phyloP scores from a whole-genome alignment of 2,888 invertebrate species.

The Diachrysia chrysitis region DNA sequence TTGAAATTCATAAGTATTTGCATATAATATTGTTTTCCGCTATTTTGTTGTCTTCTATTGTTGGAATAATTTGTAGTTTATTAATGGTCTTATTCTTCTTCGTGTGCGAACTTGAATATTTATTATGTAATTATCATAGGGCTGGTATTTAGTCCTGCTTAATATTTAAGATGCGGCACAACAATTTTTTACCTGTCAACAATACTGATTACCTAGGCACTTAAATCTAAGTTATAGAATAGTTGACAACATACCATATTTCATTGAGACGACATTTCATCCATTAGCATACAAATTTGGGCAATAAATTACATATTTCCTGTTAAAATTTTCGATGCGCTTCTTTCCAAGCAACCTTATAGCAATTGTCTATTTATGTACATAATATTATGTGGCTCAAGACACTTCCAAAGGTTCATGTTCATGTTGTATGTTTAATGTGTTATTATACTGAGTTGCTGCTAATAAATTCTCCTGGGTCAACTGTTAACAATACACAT shows the following conservation, averaged over 20 bases:
- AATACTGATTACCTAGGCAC: conserved; percentile 22
- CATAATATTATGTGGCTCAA: neutral
- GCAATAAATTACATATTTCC: neutral
- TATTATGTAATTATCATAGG: neutral
- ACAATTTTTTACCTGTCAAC: conserved; percentile 19
- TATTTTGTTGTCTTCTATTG: too few relatives aligned
- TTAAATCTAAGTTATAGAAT: neutral
- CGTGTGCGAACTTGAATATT: too few relatives aligned
- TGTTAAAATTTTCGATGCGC: conserved; percentile 5
- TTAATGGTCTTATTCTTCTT: too few relatives aligned
- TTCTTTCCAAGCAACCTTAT: conserved; percentile 6
- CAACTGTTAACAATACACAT: conserved; percentile 19
- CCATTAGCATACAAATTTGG: neutral
- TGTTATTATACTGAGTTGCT: too few relatives aligned
- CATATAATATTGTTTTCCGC: too few relatives aligned
- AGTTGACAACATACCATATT: neutral
- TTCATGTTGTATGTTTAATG: too few relatives aligned
- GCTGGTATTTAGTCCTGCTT: neutral
- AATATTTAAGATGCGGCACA: neutral
- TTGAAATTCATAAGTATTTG: too few relatives aligned
- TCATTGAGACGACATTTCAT: neutral
- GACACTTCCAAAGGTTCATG: neutral
- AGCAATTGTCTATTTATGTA: neutral
- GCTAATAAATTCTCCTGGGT: neutral
- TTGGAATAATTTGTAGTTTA: too few relatives aligned